phyloP scores from a whole-genome alignment of 2,888 invertebrate genomes.

The Diadegma fenestrale region DNA sequence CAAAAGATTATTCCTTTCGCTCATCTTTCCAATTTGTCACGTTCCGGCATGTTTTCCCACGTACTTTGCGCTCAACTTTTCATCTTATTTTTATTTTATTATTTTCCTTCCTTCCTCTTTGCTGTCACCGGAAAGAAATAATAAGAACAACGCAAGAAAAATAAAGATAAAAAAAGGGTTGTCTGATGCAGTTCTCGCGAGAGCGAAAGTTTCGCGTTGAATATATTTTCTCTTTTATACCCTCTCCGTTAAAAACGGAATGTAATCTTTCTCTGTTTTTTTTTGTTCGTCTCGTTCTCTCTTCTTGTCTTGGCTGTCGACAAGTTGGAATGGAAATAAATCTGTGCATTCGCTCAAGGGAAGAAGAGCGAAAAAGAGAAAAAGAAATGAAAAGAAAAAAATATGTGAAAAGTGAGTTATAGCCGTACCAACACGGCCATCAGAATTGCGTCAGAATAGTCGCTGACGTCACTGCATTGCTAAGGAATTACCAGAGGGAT shows the following conservation, averaged over 20 bases:
- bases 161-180: slow-evolving; percentile 23
- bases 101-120: neutral
- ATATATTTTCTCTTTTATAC: slow-evolving; percentile 35
- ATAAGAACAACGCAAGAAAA: slow-evolving; percentile 23
- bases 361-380: slow-evolving; percentile 18
- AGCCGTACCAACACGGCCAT: neutral
- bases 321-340: slow-evolving; percentile 58
- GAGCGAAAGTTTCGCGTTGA: slow-evolving; percentile 50
- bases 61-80: neutral
- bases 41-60: slow-evolving; percentile 20
- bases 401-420: slow-evolving; percentile 33
- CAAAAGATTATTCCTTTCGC: neutral
- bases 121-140: slow-evolving; percentile 14
- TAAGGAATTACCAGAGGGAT: slow-evolving; percentile 55
- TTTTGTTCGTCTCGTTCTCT: slow-evolving; percentile 7
- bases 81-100: neutral
- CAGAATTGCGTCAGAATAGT: slow-evolving; percentile 57
- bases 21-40: slow-evolving; percentile 17
- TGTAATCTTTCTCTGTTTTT: slow-evolving; percentile 11
- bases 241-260: slow-evolving; percentile 6
- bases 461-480: slow-evolving; percentile 57
- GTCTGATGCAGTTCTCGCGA: slow-evolving; percentile 19
- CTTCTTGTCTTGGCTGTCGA: slow-evolving; percentile 17
- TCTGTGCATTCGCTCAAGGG: slow-evolving; percentile 28
- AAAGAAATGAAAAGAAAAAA: slow-evolving; percentile 32